A percentile compares a stretch with the other conserved stretches of the same genome.
These are phyloP conservation scores for Platycnemis pennipes DNA, from an alignment of 2,888 invertebrate species.

Conservation along the genomic window DNA sequence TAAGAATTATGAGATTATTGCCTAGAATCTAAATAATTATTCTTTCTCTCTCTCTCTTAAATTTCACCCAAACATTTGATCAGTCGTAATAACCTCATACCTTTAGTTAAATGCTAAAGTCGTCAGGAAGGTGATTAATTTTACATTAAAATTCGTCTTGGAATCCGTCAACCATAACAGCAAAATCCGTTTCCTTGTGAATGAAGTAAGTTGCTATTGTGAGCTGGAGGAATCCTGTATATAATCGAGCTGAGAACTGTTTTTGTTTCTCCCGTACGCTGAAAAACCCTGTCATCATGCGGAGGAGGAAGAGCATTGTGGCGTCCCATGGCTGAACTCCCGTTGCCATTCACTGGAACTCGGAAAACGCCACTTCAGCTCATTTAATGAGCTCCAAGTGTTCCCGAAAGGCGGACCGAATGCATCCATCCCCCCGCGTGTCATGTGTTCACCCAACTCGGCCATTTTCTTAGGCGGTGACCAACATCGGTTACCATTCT, in stretches of 20 bases:
- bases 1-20: too few species aligned
- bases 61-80: too few species aligned
- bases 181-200: too few species aligned
- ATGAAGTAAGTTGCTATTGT: too few species aligned
- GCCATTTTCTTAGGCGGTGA: background rate
- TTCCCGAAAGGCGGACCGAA: background rate
- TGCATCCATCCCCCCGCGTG: background rate
- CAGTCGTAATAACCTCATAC: too few species aligned
- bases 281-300: background rate
- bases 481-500: background rate
- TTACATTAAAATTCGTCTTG: too few species aligned
- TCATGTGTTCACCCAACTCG: background rate
- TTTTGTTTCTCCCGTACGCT: background rate
- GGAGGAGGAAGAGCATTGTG: background rate
- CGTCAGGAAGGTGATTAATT: too few species aligned
- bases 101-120: too few species aligned
- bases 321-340: background rate
- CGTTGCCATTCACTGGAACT: background rate
- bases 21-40: too few species aligned
- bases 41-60: too few species aligned
- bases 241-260: background rate
- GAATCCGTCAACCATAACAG: too few species aligned
- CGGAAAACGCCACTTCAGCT: background rate
- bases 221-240: background rate
- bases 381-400: constrained; percentile 5